Conservation (phyloP, 2,113 vertebrate species). For the Rhagologus leucostigma region DNA sequence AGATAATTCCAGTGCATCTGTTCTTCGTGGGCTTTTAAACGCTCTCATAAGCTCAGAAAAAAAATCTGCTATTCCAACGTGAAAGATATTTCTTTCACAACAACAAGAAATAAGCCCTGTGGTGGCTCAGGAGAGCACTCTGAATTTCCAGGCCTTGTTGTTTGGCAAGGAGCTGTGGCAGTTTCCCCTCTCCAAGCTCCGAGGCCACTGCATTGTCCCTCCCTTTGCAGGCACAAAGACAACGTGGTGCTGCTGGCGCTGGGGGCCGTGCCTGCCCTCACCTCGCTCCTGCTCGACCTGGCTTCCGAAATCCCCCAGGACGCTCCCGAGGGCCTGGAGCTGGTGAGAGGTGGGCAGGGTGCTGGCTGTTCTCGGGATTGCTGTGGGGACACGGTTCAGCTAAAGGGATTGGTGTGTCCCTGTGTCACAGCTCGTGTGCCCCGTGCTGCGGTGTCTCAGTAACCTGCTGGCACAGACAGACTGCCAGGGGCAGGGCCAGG, state of each 20-base stretch:
- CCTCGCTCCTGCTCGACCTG: conserved; percentile 77
- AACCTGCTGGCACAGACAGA: conserved; percentile 77
- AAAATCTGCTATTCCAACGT: background rate
- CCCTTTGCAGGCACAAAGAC: conserved; percentile 67
- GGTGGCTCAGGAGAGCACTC: background rate
- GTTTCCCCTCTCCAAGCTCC: background rate
- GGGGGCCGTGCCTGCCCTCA: conserved; percentile 74
- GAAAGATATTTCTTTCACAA: background rate
- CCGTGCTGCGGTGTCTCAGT: conserved; percentile 86
- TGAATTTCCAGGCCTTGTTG: background rate
- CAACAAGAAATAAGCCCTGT: background rate
- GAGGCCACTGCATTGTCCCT: background rate
- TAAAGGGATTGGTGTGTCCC: background rate
- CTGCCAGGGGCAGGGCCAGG: conserved; percentile 40
- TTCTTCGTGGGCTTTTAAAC: background rate
- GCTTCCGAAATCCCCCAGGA: conserved; percentile 72
- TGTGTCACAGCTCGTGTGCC: conserved; percentile 80
- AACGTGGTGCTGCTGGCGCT: conserved; percentile 66
- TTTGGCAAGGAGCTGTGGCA: background rate
- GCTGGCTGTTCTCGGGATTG: accelerated
- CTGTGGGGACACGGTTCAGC: accelerated
- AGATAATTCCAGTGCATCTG: background rate
- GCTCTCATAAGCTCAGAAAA: background rate
- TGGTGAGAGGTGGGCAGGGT: conserved; percentile 71
- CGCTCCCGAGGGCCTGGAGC: conserved; percentile 74